phyloP scores from a whole-genome alignment of 1,140 invertebrate species.

The Bicyclus anynana region DNA sequence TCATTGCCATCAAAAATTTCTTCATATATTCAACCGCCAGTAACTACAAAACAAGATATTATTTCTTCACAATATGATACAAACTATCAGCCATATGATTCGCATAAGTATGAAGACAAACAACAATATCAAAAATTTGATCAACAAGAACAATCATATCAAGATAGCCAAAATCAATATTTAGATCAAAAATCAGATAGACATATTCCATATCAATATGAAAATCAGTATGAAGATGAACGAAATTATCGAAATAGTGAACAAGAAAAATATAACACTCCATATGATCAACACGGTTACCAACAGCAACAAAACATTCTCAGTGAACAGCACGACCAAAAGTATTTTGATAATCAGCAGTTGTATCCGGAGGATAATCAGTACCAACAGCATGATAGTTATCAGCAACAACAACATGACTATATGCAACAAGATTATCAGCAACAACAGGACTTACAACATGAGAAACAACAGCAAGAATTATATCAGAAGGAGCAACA shows the following conservation, averaged over 20 bases:
- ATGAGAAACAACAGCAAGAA: slow-evolving; percentile 35
- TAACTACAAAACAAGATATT: slow-evolving; percentile 55
- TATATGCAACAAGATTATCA: slow-evolving; percentile 66
- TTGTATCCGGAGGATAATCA: slow-evolving; percentile 41
- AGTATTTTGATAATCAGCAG: slow-evolving; percentile 25
- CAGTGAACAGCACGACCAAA: slow-evolving; percentile 73
- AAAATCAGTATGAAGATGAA: slow-evolving; percentile 37
- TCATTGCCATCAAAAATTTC: slow-evolving; percentile 51
- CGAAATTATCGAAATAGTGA: slow-evolving; percentile 31
- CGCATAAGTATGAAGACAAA: slow-evolving; percentile 71
- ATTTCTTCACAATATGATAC: slow-evolving; percentile 34
- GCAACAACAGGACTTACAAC: slow-evolving; percentile 33
- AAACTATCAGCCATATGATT: slow-evolving; percentile 69
- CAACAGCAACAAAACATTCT: slow-evolving; percentile 27
- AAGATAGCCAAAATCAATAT: slow-evolving; percentile 35
- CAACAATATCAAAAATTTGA: slow-evolving; percentile 44
- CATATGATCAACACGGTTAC: slow-evolving; percentile 29
- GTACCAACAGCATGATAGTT: slow-evolving; percentile 30
- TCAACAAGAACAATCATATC: slow-evolving; percentile 33
- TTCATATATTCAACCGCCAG: slow-evolving; percentile 50
- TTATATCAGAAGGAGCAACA: slow-evolving; percentile 35
- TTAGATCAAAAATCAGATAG: slow-evolving; percentile 38
- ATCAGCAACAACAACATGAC: slow-evolving; percentile 35
- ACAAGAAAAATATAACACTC: slow-evolving; percentile 36
- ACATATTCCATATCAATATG: slow-evolving; percentile 33